A percentile compares a stretch with the other conserved stretches of the same genome.
phyloP scores from a whole-genome alignment of 2,888 invertebrate genomes.

The Orthosia cruda region DNA sequence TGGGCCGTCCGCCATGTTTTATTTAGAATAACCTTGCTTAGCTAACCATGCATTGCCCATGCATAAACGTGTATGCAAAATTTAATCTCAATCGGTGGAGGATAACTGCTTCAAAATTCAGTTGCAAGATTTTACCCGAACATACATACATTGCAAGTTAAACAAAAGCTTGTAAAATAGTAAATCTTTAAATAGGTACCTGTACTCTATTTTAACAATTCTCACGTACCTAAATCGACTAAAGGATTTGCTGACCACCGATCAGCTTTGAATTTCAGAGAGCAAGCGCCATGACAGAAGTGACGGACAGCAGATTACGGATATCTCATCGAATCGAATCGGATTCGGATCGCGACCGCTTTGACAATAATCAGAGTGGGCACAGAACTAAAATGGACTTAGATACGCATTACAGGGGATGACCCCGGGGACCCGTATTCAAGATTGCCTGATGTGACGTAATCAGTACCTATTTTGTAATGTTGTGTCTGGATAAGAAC shows the following conservation, averaged over 20 bases:
- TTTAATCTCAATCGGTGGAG: no score
- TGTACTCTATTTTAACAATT: conserved; percentile 18
- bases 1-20: no score
- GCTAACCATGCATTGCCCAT: no score
- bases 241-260: conserved; percentile 12
- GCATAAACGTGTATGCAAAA: no score
- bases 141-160: no score
- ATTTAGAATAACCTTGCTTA: no score
- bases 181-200: not conserved
- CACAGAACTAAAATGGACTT: conserved; percentile 50
- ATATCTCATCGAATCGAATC: conserved; percentile 59
- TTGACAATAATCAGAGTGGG: conserved; percentile 49
- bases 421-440: conserved; percentile 11
- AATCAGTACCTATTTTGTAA: conserved; percentile 16
- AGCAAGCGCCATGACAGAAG: conserved; percentile 38
- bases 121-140: no score
- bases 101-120: no score
- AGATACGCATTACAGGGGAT: conserved; percentile 34
- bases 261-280: conserved; percentile 37
- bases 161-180: no score
- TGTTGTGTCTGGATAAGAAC: conserved; percentile 2
- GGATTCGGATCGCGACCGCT: conserved; percentile 41
- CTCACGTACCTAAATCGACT: not conserved
- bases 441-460: conserved; percentile 24
- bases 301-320: conserved; percentile 58